Percentiles rank a stretch among this genome's conserved stretches.
These are phyloP conservation scores for Mongoloraphidia duomilia DNA, from an alignment of 2,888 invertebrate genomes.

Conservation along the genomic window DNA sequence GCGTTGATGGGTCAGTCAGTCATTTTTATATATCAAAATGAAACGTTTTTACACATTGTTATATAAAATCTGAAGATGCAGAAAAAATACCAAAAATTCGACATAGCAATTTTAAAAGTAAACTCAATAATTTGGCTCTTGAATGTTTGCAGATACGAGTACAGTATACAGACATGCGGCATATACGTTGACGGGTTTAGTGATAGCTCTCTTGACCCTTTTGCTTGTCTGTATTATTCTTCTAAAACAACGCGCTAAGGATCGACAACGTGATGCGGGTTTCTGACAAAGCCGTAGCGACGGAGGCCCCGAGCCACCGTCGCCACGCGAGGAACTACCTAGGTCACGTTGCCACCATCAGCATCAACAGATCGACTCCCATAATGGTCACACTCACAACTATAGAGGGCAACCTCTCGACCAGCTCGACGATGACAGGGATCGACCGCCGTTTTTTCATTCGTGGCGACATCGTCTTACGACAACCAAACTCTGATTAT, in stretches of 20 bases:
- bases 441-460: not conserved
- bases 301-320: not conserved
- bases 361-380: too few species aligned
- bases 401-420: constrained; percentile 1
- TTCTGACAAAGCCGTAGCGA: constrained; percentile 19
- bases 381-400: too few species aligned
- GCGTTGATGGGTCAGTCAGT: too few species aligned
- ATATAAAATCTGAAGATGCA: too few species aligned
- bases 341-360: too few species aligned
- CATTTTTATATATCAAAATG: too few species aligned
- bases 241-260: constrained; percentile 29
- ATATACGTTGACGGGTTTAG: constrained; percentile 42
- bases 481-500: not conserved
- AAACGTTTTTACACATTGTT: too few species aligned
- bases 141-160: constrained; percentile 24
- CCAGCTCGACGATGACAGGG: not conserved
- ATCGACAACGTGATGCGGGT: constrained; percentile 21
- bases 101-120: too few species aligned
- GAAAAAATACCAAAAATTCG: too few species aligned
- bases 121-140: not conserved
- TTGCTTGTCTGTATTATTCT: constrained; percentile 37
- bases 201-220: constrained; percentile 34
- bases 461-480: not conserved
- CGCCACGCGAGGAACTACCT: too few species aligned
- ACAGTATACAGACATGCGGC: constrained; percentile 42